Evolutionary conservation across 2,888 invertebrate species (phyloP), one percentile per base, ranked within the genome.

Genomic region (Leucophora obtusa): DNA sequence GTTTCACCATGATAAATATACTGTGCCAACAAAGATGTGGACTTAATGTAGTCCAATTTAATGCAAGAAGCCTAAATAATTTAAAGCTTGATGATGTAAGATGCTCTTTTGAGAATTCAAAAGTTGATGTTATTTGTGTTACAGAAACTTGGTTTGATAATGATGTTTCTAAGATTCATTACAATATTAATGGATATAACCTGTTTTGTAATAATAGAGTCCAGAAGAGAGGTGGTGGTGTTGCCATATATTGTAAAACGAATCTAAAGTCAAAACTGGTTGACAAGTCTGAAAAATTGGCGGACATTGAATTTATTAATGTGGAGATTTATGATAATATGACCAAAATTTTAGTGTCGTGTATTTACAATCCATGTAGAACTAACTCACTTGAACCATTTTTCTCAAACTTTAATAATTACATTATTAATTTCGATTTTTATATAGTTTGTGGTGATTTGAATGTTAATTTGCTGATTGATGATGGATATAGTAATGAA

Each of bases 141-240:
- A 50, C 69, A n/a, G 69, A 69, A 43, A 70, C 70, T 11, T 70
- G 70, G 70, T 70, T 60, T 28, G 7, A 51, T 4, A 7, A 17
- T 53, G 71, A 71, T 35, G 21, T 62, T 10, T 21, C 38, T 8
- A 54, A 51, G 8, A 21, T 14, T 17, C 21, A 71, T 18, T 60
- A 53, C n/a, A 35, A n/a, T 11, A 60, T 51, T 35, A 10, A 60
- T 33, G 51, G 35, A 28, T 70, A 70, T 53, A 53, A 51, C 7
- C 9, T 60, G 11, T 7, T 66, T 2, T 15, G 43, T 28, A 59
- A 47, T 21, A 59, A 59, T 10, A 18, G 15, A 18, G 1, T 10
- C n/a, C 60, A 53, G 47, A 68, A 50, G 47, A 56, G 75, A 15
- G 68, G 68, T 68, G n/a, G n/a, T n/a, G n/a, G n/a, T n/a, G n/a